Base-by-base conservation (phyloP, 1,140 invertebrate species). In the Augochlora pura region DNA sequence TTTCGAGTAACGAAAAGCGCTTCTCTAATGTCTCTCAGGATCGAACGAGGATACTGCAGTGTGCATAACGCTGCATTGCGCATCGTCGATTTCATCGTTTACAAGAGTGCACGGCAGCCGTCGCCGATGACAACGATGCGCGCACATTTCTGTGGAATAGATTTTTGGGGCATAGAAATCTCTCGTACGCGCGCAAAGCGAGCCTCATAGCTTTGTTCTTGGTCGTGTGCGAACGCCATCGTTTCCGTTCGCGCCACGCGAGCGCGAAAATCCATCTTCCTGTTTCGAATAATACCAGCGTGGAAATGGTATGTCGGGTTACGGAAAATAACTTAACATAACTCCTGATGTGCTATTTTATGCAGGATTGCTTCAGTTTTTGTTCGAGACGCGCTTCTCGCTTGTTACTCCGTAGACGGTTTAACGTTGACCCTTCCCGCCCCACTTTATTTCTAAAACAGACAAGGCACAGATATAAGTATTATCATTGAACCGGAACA, bases 61-160 rank as follows among this genome's bases (percentile, higher is more conserved):
- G 54, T 49, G 64, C 65, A 62, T n/a, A n/a, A 76, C 25, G 74
- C 66, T 77, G 74, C 25, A 69, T 49, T 49, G 39, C 65, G 54
- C 54, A 69, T 49, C 74, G 74, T 49, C 42, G 66, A 69, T 77
- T 67, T 69, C 21, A 27, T 38, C 67, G 14, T 42, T 38, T 49
- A 42, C 7, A 39, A 52, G 63, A 60, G 57, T 63, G 57, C 46
- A 52, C 12, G 54, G 18, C 23, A 9, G 9, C 9, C 38, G n/a
- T 32, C 14, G 9, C 9, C 38, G n/a, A n/a, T 59, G 38, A 59
- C 66, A 14, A 18, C 16, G 54, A 57, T 57, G 9, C 42, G 32
- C 10, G 42, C 25, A 38, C 16, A 60, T 21, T 23, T 23, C 39
- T 14, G 39, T 49, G n/a, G n/a, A 69, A 77, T 16, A 38, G 54